Evolutionary conservation across 2,113 vertebrate genomes (phyloP), one percentile per base, ranked within the genome.

Genomic region (Motacilla alba): DNA sequence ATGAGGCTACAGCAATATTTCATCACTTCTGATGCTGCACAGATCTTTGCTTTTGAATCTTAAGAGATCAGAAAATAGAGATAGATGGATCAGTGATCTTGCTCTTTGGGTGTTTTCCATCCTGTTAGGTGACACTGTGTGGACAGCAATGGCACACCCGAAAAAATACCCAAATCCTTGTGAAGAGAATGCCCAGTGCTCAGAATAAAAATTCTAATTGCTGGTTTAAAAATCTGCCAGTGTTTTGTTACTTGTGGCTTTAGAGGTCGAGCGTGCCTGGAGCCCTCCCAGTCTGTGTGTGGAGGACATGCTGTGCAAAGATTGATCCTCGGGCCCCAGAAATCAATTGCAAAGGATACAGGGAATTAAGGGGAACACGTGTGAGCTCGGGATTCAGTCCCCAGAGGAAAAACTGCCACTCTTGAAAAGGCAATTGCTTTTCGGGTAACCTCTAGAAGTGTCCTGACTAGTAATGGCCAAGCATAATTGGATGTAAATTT

Each of bases 291-390:
- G 35, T n/a, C 30, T 72, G 15, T 85, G 53, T 63, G 66, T 64
- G 78, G 49, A 85, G 89, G 72, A 59, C 37, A 6, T 59, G 59
- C 87, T 93, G 88, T 83, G 52, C 78, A 76, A 4, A 16, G 41
- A 90, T 96, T 80, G 93, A 94, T 95, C 78, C 89, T 69, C 22
- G 63, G 53, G 69, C 75, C 70, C 14, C 59, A 63, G 70, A 35
- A 94, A 94, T 95, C 87, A 55, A 90, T 93, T 5, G 79, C 72
- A 95, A 46, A 94, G 85, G 94, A 93, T 90, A 7, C 78, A 88
- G 94, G 58, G 84, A 87, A 85, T 87, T 46, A 76, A 95, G 87
- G 67, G 91, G 44, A 82, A 43, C 89, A 77, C 1, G 1, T 31
- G 30, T 13, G 70, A 91, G 89, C 70, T 82, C 16, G 2, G 26